Evolutionary conservation across 1,140 invertebrate species (phyloP), one percentile per base, ranked within the genome.

Genomic region (Drosophila takahashii): DNA sequence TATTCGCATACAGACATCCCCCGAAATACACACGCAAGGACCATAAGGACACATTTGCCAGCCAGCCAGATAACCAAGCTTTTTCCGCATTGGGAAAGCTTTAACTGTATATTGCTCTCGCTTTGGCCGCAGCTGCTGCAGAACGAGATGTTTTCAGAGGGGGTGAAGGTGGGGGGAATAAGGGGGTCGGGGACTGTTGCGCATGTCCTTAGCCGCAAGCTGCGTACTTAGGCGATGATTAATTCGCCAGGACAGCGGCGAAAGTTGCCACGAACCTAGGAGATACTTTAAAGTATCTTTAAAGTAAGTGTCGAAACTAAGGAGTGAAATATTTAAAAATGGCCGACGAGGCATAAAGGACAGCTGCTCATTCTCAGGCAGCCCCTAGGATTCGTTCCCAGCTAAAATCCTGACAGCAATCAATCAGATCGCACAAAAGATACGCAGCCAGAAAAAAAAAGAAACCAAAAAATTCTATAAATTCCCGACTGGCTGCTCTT

Each of bases 401-500:
- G 52, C 75, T 7, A 64, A 42, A 57, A 48, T 59, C 69, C 69
- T 87, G 83, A 87, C 83, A 89, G 83, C 83, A 89, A 87, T 87
- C 83, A 87, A 87, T 87, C 83, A 87, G 83, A 87, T 87, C 72
- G 79, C 77, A 89, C 83, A 87, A 89, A 53, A 87, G 83, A 87
- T 84, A 83, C 48, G 56, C 60, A 66, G 59, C 36, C 52, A 16
- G 22, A 67, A 64, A 56, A 58, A 47, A 57, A 57, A 51, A 50
- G 36, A 50, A 67, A 50, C 50, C 61, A 56, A 65, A 41, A 50
- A 86, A 77, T 81, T 85, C 56, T 79, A 73, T 85, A 77, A 86
- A 71, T 78, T 65, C 44, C 47, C 61, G 53, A 44, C 22, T 74
- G 64, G 16, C 52, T 77, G 81, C 62, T 81, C 59, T 78, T 64